Base-by-base conservation (phyloP, 2,888 invertebrate species). In the Cheilosia vulpina region DNA sequence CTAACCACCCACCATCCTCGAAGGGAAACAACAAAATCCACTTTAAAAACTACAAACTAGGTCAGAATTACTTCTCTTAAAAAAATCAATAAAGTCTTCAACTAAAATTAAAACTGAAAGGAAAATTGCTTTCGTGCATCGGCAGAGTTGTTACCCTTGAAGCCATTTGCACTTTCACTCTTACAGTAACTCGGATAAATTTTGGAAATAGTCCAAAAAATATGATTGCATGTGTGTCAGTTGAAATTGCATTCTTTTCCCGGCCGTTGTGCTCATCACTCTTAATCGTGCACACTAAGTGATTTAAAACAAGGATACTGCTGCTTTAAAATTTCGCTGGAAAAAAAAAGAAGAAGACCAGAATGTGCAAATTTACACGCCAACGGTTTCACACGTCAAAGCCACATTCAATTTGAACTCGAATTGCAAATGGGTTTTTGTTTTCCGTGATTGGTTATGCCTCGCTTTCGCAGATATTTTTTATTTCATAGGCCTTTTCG, bases 361-460 rank as follows among this genome's bases (percentile, higher is more conserved):
- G 13, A 63, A 50, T 60, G 58, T 72, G n/a, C 21, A 79, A 79
- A 68, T 53, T 62, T 66, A 66, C 80, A 69, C 68, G 80, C 75
- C 63, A 81, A 21, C n/a, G 57, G 38, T 60, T 81, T 81, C 76
- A 76, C 63, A 71, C 76, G 76, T 76, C 63, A 34, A 63, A 76
- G 81, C 69, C 81, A 58, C 57, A 81, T 81, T 81, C 76, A 81
- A 81, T 81, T 81, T 76, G 6, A 62, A 31, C 27, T 68, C 41
- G 57, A 72, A 62, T 11, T 24, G 19, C 3, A 11, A 27, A 62
- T 68, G 38, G 62, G 50, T 62, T 57, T 34, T 57, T 57, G 55
- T 45, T 53, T 41, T 27, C 34, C 15, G 15, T 75, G 62, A 68
- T 68, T 63, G 78, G 78, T 47, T 71, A 58, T 58, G 57, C 53